Evolutionary conservation across 1,140 invertebrate species (phyloP).

Genomic region (Drosophila oshimai): DNA sequence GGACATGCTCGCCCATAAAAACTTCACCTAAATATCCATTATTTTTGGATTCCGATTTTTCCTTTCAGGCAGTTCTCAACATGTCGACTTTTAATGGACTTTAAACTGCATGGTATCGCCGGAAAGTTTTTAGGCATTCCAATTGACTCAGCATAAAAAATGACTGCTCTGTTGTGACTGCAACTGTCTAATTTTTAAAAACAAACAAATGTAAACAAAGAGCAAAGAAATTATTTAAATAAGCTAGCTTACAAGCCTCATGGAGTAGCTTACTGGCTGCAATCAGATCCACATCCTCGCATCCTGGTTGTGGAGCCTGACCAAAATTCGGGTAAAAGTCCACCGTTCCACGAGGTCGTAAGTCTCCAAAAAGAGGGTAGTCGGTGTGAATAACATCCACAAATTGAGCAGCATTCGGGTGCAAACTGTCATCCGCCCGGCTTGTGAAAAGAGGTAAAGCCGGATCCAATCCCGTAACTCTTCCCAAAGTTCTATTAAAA

Average conservation of each 20-base stretch:
- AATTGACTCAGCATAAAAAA: conserved; percentile 72
- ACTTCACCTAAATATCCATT: conserved; percentile 21
- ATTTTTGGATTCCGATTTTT: background rate
- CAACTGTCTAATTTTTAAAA: conserved; percentile 57
- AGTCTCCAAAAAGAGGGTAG: conserved; percentile 85
- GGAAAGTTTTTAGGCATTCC: conserved; percentile 63
- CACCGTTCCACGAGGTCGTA: conserved; percentile 84
- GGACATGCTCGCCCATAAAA: conserved; percentile 72
- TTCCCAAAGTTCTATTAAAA: conserved; percentile 82
- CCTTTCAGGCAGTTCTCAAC: conserved; percentile 14
- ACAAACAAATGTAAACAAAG: background rate
- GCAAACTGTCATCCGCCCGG: conserved; percentile 82
- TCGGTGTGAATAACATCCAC: conserved; percentile 86
- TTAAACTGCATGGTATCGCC: conserved; percentile 45
- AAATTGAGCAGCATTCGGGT: conserved; percentile 83
- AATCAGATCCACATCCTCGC: conserved; percentile 79
- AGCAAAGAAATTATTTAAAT: rapidly evolving
- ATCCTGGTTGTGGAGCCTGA: conserved; percentile 86
- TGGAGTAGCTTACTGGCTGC: conserved; percentile 72
- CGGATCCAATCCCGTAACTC: conserved; percentile 85
- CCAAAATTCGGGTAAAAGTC: conserved; percentile 88
- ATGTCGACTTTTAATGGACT: conserved; percentile 31
- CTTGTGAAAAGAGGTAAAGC: conserved; percentile 85
- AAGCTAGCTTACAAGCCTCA: conserved; percentile 60
- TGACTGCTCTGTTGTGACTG: conserved; percentile 75